Conservation (phyloP, 1,140 invertebrate species). For the Neelides sp. region DNA sequence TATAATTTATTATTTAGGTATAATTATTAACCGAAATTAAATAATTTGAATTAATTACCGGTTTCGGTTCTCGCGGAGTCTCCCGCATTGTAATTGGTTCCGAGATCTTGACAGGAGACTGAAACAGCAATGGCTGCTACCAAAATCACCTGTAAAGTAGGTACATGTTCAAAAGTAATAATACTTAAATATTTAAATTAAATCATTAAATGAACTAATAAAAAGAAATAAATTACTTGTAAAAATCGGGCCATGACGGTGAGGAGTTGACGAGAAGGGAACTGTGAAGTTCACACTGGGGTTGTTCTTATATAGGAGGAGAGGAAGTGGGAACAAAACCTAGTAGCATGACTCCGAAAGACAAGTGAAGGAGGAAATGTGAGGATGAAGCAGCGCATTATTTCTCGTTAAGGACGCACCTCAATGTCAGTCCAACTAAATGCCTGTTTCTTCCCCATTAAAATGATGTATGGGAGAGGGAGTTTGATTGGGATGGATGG, state of each 20-base stretch:
- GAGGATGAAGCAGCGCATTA: no score
- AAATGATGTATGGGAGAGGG: no score
- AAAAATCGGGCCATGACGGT: slow-evolving; percentile 4
- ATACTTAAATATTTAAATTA: background rate
- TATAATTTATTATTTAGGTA: background rate
- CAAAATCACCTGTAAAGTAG: slow-evolving; percentile 11
- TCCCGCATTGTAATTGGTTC: slow-evolving; percentile 27
- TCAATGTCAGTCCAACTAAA: no score
- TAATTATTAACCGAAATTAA: background rate
- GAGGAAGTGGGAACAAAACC: no score
- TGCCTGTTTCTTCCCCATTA: no score
- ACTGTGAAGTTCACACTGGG: no score
- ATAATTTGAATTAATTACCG: background rate
- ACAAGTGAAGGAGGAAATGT: no score
- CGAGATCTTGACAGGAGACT: slow-evolving; percentile 3
- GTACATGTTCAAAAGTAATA: background rate
- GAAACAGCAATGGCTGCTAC: slow-evolving; percentile 12
- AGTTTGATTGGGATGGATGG: no score
- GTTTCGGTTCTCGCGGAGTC: slow-evolving; percentile 16
- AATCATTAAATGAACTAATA: background rate
- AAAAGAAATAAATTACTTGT: slow-evolving; percentile 1
- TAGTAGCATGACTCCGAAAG: no score
- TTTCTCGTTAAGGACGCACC: no score
- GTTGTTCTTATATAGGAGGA: no score
- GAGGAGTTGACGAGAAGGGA: background rate